Evolutionary conservation across 2,888 invertebrate species (phyloP).

Genomic region (Leptogaster cylindrica): DNA sequence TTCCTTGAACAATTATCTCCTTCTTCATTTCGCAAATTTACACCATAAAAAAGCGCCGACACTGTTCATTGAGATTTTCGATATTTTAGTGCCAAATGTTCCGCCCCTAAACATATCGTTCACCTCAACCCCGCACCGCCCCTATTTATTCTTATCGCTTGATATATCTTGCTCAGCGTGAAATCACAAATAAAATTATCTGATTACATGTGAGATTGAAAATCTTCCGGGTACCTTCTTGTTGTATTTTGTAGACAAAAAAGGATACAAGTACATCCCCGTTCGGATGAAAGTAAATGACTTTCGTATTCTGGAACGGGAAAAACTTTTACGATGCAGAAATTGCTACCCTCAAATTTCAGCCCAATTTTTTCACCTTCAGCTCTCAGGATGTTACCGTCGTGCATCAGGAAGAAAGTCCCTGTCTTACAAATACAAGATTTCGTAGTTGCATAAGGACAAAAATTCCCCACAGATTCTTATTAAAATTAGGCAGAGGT

Average conservation of each 20-base stretch:
- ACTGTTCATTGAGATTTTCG: constrained; percentile 12
- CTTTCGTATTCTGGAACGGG: constrained; percentile 35
- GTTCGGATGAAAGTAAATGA: constrained; percentile 38
- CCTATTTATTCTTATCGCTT: neutral
- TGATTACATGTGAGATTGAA: constrained; percentile 43
- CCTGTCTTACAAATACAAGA: constrained; percentile 10
- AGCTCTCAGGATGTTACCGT: constrained; percentile 43
- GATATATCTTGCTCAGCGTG: constrained; percentile 38
- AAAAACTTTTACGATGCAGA: neutral
- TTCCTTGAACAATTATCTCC: too few relatives aligned
- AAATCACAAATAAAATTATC: constrained; percentile 45
- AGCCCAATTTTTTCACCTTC: constrained; percentile 18
- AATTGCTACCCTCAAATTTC: neutral
- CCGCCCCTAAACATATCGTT: constrained; percentile 19
- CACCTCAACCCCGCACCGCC: neutral
- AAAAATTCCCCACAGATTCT: constrained; percentile 34
- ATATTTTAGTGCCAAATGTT: neutral
- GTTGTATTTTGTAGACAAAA: neutral
- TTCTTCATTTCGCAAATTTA: too few relatives aligned
- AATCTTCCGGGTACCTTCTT: constrained; percentile 22
- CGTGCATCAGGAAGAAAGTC: constrained; percentile 22
- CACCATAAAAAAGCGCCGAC: too few relatives aligned
- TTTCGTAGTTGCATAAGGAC: constrained; percentile 16
- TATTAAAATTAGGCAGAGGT: constrained; percentile 11
- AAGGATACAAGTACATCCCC: neutral